Evolutionary conservation across 2,113 vertebrate species (phyloP), one percentile per base, ranked within the genome.

Genomic region (Ranitomeya variabilis): DNA sequence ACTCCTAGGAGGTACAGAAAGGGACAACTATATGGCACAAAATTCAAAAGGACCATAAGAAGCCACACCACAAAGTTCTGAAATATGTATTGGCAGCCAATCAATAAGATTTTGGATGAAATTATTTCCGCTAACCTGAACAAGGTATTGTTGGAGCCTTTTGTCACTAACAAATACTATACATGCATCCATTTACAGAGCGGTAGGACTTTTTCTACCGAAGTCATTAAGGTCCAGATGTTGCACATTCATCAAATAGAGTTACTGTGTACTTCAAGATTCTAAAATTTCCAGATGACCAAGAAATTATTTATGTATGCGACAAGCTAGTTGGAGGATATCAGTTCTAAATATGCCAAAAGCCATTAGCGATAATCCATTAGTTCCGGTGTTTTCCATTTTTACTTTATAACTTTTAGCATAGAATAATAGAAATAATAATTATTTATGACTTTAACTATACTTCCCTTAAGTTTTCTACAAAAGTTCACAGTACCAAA

Each of bases 201-300:
- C 73, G 8, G 71, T 18, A 52, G 37, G 52, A 45, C 45, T 52
- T 76, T 73, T 64, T 64, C 52, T 52, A 76, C 73, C 45, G 19
- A 57, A 85, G 55, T 85, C 76, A 85, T 85, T 85, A 74, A 85
- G 73, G 83, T 60, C 83, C 83, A 85, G 83, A 85, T 85, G 83
- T 85, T 85, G 54, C 54, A 45, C 52, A 76, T 85, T 60, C 54
- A 85, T 76, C 83, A 85, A 73, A 69, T 13, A 76, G 83, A 76
- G 54, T 85, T 85, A 76, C 37, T 76, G 52, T 69, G 74, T 13
- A 74, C 83, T 85, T 76, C 67, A 60, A 85, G 54, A 85, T 59
- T 85, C 69, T 76, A 85, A 19, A 76, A 76, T 85, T 74, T 76
- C 69, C 23, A 73, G 69, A 85, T 74, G 74, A 73, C 83, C 26